These are phyloP conservation scores for Druceiella hillmani DNA, from an alignment of 2,888 invertebrate genomes.

Conservation along the genomic window DNA sequence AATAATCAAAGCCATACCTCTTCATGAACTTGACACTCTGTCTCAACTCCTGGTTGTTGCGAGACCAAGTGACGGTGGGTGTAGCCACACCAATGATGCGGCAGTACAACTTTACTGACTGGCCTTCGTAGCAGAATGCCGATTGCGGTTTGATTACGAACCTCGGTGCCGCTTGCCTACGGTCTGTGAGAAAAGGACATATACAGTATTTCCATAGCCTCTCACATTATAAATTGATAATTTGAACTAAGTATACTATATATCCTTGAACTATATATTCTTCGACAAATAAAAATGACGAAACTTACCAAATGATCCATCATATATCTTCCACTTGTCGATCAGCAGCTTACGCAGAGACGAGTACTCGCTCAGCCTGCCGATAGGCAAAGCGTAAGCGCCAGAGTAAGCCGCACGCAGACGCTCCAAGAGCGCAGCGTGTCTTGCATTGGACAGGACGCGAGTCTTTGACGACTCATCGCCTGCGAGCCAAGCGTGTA, in stretches of 20 bases:
- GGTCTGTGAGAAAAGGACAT: slow-evolving; percentile 55
- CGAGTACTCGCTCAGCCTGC: slow-evolving; percentile 95
- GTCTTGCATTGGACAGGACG: no score
- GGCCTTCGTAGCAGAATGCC: slow-evolving; percentile 95
- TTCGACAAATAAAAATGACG: neutral
- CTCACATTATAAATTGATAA: neutral
- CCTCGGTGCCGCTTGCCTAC: slow-evolving; percentile 94
- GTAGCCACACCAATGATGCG: slow-evolving; percentile 92
- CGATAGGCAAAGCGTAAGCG: slow-evolving; percentile 88
- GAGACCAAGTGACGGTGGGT: slow-evolving; percentile 93
- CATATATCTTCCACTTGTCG: slow-evolving; percentile 95
- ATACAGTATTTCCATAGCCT: neutral
- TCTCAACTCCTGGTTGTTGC: slow-evolving; percentile 85
- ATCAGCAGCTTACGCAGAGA: slow-evolving; percentile 91
- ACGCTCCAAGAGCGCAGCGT: slow-evolving; percentile 81
- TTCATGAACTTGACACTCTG: slow-evolving; percentile 99
- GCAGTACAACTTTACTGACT: slow-evolving; percentile 96
- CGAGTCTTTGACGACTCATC: no score
- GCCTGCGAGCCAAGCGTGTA: slow-evolving; percentile 93
- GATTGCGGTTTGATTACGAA: slow-evolving; percentile 97
- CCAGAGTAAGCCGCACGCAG: slow-evolving; percentile 73
- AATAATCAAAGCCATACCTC: slow-evolving; percentile 41
- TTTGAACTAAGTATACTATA: neutral
- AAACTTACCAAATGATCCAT: slow-evolving; percentile 82
- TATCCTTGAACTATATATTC: neutral